Evolutionary conservation across 2,797 vertebrate species (phyloP).

Genomic region (Coregonus sp.): DNA sequence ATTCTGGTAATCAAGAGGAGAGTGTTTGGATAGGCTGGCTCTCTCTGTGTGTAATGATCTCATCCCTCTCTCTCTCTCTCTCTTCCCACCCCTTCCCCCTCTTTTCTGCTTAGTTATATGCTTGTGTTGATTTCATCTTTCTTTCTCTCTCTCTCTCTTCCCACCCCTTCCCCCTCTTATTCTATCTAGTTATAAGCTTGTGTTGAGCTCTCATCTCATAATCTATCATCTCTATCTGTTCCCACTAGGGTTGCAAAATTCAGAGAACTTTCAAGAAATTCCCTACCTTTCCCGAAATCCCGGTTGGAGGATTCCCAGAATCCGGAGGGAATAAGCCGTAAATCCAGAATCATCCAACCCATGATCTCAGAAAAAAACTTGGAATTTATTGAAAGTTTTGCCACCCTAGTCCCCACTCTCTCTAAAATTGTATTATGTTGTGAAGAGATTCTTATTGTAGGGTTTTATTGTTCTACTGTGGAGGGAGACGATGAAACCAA

Average conservation of each 20-base stretch:
- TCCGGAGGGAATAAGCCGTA: too few species aligned
- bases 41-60: background rate
- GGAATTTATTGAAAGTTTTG: too few species aligned
- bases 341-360: too few species aligned
- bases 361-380: too few species aligned
- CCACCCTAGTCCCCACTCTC: background rate
- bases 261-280: too few species aligned
- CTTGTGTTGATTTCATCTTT: background rate
- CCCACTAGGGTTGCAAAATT: too few species aligned
- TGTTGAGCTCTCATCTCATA: background rate
- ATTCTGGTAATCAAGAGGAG: conserved; percentile 23
- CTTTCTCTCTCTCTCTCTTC: background rate
- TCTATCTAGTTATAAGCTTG: background rate
- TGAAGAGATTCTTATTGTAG: background rate
- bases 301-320: too few species aligned
- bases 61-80: background rate
- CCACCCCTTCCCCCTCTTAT: background rate
- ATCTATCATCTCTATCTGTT: background rate
- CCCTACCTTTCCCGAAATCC: too few species aligned
- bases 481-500: background rate
- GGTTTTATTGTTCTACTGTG: background rate
- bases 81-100: background rate
- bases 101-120: background rate
- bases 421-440: background rate
- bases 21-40: background rate